Percentiles rank a stretch among this genome's conserved stretches.
These are phyloP conservation scores for Formica exsecta DNA, from an alignment of 1,140 invertebrate genomes.

Conservation along the genomic window DNA sequence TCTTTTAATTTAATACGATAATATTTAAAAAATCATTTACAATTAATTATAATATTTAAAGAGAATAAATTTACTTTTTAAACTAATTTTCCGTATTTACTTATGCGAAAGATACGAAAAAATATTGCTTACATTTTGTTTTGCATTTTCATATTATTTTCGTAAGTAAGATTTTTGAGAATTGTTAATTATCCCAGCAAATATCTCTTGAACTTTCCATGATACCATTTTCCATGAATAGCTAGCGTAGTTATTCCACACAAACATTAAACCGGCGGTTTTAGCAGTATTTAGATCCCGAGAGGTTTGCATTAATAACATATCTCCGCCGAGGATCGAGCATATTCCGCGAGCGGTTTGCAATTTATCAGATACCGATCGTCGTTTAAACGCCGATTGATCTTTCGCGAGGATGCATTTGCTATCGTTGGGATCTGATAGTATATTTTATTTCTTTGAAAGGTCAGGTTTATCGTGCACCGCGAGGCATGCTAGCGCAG, in stretches of 20 bases:
- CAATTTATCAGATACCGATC: neutral
- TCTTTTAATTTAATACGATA: neutral
- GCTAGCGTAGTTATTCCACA: neutral
- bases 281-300: neutral
- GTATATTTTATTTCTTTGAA: constrained; percentile 42
- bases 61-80: neutral
- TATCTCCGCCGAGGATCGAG: neutral
- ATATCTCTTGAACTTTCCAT: neutral
- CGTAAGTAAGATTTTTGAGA: neutral
- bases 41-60: neutral
- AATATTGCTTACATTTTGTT: neutral
- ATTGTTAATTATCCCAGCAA: constrained; percentile 1
- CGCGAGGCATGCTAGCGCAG: neutral
- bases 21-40: constrained; percentile 19
- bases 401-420: neutral
- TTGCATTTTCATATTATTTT: neutral
- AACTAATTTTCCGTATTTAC: neutral
- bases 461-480: constrained; percentile 37
- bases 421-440: neutral
- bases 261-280: neutral
- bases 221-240: neutral
- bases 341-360: neutral
- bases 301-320: constrained; percentile 18
- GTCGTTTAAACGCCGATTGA: constrained; percentile 5
- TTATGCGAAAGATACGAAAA: neutral